phyloP scores from a whole-genome alignment of 1,140 invertebrate species.

The Magallana angulata region DNA sequence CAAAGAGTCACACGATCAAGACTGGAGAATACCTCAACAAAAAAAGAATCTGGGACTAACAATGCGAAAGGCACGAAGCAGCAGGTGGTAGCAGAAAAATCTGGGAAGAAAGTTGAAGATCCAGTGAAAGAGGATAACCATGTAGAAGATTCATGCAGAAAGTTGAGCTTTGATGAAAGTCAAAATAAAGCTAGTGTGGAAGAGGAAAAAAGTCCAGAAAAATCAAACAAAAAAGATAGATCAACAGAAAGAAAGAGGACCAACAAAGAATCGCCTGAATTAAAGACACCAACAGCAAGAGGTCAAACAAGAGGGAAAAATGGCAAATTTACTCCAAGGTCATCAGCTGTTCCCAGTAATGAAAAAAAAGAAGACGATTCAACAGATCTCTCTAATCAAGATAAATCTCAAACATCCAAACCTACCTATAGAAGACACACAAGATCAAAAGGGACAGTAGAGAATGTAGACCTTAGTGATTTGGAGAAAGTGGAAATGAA shows the following conservation, averaged over 20 bases:
- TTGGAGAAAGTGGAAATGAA: neutral
- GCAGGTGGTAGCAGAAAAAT: neutral
- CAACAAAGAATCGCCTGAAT: neutral
- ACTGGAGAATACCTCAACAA: neutral
- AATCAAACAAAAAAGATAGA: neutral
- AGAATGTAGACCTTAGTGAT: neutral
- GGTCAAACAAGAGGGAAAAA: neutral
- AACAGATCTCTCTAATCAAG: neutral
- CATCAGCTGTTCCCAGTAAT: neutral
- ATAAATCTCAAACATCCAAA: neutral
- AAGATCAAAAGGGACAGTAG: slow-evolving; percentile 6
- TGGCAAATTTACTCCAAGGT: neutral
- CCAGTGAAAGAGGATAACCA: neutral
- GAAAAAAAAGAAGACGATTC: neutral
- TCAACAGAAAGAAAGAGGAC: neutral
- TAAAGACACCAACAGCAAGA: neutral
- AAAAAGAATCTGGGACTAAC: neutral
- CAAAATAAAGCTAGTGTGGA: neutral
- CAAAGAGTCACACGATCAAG: slow-evolving; percentile 5
- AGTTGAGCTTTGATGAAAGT: neutral
- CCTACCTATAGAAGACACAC: slow-evolving; percentile 9
- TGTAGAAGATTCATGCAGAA: neutral
- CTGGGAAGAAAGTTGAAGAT: neutral
- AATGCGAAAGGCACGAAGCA: neutral
- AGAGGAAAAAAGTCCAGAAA: neutral